Base-by-base conservation (phyloP, 2,888 invertebrate species). In the Sinotaia quadrata region DNA sequence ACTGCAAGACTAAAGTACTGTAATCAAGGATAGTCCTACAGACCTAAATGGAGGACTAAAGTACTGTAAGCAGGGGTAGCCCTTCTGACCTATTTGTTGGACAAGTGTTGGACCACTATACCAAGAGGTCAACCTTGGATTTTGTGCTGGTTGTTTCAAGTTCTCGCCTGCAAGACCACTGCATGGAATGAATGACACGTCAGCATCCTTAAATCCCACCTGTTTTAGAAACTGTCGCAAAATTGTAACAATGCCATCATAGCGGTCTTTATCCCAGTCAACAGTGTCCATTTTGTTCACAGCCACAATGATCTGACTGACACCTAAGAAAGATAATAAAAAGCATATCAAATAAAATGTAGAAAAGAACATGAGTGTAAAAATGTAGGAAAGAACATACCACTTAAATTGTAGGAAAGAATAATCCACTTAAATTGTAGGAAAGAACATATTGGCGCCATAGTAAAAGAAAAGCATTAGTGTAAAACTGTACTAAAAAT, bases 261-360 rank as follows among this genome's bases (percentile, higher is more conserved):
- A 99, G 77, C 99, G 91, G 8, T 94, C 93, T 84, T 95, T 91
- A 1, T 94, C 94, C 98, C 99, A 99, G 67, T 93, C 93, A 0
- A 94, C 95, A 0, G 97, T 98, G 85, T 99, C 99, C 86, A 99
- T 90, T 90, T 99, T 99, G 87, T 99, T 99, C 24, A 99, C 93
- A 37, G 95, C 97, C 1, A 99, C 97, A 21, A 95, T 94, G 49
- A 99, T 87, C 88, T 98, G 98, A 71, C 93, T 93, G 0, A 99
- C 95, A 41, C 99, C 98, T 89, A 92, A 12, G 33, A 44, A 8
- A 57, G n/a, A 12, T 27, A 21, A 36, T 24, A 34, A 36, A 4
- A n/a, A 34, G 15, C 4, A 34, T 4, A 34, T n/a, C 5, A 7
- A 67, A 58, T 2, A 58, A 8, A n/a, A n/a, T n/a, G n/a, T n/a